Conservation (phyloP, 2,888 invertebrate genomes). For the Scaeva pyrastri region DNA sequence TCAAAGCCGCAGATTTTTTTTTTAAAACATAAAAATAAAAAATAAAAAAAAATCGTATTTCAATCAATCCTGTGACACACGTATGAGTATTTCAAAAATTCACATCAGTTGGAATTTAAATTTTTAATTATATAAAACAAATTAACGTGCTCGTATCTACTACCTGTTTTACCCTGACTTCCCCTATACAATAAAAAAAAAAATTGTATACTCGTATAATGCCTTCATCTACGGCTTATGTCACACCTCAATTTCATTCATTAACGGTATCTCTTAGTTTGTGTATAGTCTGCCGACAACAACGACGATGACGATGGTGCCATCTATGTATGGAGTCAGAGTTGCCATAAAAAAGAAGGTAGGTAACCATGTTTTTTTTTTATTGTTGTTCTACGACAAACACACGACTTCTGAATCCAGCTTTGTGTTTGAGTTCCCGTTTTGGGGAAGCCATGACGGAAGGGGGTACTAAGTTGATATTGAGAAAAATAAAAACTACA, state of each 20-base stretch:
- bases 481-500: conserved; percentile 15
- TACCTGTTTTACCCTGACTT: neutral
- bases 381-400: neutral
- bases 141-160: neutral
- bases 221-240: conserved; percentile 18
- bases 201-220: neutral
- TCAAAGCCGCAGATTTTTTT: conserved; percentile 52
- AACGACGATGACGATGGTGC: neutral
- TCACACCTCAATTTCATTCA: conserved; percentile 71
- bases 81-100: conserved; percentile 47
- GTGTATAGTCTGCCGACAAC: too few relatives aligned
- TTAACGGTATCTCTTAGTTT: conserved; percentile 52
- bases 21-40: neutral
- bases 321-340: neutral
- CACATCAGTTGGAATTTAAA: conserved; percentile 63
- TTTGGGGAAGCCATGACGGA: fast-evolving
- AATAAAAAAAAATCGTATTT: conserved; percentile 40
- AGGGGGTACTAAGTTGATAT: neutral
- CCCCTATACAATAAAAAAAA: too few relatives aligned
- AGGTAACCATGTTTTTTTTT: conserved; percentile 41
- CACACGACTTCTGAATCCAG: neutral
- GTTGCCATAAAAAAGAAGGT: conserved; percentile 11
- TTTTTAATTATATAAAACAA: conserved; percentile 62
- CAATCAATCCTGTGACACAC: conserved; percentile 70
- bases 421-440: conserved; percentile 20